These are phyloP conservation scores for Autographa pulchrina DNA, from an alignment of 2,888 invertebrate species.

Conservation along the genomic window DNA sequence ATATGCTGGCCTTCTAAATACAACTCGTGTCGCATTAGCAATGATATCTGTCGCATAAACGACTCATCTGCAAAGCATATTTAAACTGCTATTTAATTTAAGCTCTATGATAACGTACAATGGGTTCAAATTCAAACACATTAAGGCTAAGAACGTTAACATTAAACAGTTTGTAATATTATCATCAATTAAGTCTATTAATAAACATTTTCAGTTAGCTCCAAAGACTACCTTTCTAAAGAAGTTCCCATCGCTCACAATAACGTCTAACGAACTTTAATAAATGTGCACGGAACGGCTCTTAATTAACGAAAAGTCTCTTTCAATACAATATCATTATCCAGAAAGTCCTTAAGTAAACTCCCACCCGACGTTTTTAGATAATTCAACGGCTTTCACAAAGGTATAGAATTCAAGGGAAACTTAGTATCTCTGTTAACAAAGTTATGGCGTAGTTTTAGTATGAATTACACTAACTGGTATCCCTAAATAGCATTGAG, in stretches of 20 bases:
- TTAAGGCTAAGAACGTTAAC: too few relatives aligned
- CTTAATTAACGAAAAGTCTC: conserved; percentile 52
- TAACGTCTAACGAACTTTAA: conserved; percentile 48
- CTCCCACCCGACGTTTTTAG: conserved; percentile 42
- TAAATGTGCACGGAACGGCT: conserved; percentile 47
- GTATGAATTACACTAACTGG: conserved; percentile 65
- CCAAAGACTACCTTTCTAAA: not conserved
- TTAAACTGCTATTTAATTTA: not conserved
- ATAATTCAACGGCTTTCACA: conserved; percentile 34
- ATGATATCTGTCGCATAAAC: conserved; percentile 82
- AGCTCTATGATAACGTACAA: not conserved
- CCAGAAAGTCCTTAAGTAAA: conserved; percentile 34
- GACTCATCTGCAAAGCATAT: conserved; percentile 72
- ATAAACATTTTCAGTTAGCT: not conserved
- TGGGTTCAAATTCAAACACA: not conserved
- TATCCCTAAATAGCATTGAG: conserved; percentile 78
- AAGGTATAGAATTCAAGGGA: conserved; percentile 40
- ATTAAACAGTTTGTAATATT: not conserved
- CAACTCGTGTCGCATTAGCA: conserved; percentile 81
- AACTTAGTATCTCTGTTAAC: conserved; percentile 29
- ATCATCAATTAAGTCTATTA: not conserved
- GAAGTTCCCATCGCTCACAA: conserved; percentile 30
- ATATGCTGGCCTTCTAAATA: conserved; percentile 80
- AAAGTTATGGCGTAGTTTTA: conserved; percentile 26
- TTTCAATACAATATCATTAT: conserved; percentile 52